Evolutionary conservation across 2,113 vertebrate species (phyloP).

Genomic region (Alligator sinensis): DNA sequence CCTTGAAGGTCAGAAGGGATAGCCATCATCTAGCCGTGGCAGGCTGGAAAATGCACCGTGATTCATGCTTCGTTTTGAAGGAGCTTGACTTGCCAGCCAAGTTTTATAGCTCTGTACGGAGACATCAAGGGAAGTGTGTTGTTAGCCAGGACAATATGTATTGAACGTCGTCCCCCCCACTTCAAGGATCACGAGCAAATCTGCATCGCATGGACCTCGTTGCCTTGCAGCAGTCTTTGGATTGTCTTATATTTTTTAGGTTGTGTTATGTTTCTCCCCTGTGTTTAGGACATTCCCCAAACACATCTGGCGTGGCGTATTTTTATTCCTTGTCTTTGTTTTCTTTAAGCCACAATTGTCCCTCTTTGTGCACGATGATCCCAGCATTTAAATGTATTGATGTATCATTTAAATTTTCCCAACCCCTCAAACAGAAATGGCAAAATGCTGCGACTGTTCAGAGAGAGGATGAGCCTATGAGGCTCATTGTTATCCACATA

Average conservation of each 20-base stretch:
- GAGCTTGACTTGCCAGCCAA: background rate
- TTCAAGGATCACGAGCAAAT: background rate
- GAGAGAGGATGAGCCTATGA: background rate
- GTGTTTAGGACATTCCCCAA: background rate
- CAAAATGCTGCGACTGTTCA: background rate
- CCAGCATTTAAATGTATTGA: too few relatives aligned
- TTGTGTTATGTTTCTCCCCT: background rate
- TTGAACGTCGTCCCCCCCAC: background rate
- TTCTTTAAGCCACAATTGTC: too few relatives aligned
- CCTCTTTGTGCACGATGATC: too few relatives aligned
- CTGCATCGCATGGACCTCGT: background rate
- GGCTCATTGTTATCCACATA: background rate
- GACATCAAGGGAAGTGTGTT: background rate
- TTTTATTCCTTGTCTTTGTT: too few relatives aligned
- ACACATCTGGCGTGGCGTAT: too few relatives aligned
- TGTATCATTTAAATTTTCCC: too few relatives aligned
- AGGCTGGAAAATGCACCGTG: background rate
- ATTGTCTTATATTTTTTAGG: background rate
- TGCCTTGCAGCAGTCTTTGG: background rate
- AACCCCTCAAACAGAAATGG: background rate
- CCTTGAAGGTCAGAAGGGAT: background rate
- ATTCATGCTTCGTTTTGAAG: fast-evolving
- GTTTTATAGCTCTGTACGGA: background rate
- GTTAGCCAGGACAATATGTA: background rate
- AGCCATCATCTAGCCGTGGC: background rate